Conservation (phyloP, 1,140 invertebrate genomes). For the Camponotus vicinus region DNA sequence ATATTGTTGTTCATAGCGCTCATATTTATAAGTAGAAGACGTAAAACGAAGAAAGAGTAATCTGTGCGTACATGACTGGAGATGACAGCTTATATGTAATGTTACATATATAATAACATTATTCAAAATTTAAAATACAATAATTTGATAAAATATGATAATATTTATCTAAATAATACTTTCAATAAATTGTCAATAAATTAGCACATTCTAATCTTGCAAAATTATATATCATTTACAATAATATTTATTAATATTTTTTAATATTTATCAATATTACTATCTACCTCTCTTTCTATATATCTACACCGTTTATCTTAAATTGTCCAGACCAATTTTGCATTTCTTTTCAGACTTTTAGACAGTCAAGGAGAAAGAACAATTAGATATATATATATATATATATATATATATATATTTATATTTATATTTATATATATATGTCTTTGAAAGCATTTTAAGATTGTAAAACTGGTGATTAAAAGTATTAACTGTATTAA, state of each 20-base stretch:
- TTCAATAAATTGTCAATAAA: conserved; percentile 55
- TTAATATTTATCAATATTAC: conserved; percentile 26
- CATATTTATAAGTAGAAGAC: conserved; percentile 20
- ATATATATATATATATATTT: too few species aligned
- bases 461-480: neutral
- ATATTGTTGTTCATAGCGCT: neutral
- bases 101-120: conserved; percentile 14
- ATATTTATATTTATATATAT: neutral
- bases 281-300: conserved; percentile 13
- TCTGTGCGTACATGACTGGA: conserved; percentile 51
- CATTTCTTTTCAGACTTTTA: neutral
- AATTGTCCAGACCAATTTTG: neutral
- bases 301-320: conserved; percentile 9
- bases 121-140: conserved; percentile 37
- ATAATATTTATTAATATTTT: conserved; percentile 22
- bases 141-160: conserved; percentile 22
- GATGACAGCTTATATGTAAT: neutral
- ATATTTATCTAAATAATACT: conserved; percentile 1
- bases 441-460: neutral
- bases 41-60: neutral
- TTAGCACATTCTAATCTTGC: neutral
- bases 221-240: conserved; percentile 6
- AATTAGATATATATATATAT: neutral
- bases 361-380: neutral
- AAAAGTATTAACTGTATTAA: neutral